Percentiles rank a stretch among this genome's conserved stretches.
Evolutionary conservation across 2,888 invertebrate genomes (phyloP).

Genomic region (Odontocolon sp.): DNA sequence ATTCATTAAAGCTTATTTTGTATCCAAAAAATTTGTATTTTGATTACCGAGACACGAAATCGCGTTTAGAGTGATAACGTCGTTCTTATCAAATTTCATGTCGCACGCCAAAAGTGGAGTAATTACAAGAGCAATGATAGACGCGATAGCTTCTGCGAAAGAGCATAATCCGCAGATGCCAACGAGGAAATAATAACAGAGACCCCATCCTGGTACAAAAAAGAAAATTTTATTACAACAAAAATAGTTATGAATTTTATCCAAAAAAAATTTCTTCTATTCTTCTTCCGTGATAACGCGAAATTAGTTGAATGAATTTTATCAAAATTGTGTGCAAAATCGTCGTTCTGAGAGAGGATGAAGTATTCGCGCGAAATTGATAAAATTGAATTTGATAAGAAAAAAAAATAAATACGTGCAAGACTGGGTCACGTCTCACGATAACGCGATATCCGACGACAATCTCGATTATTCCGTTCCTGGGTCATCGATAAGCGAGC

Average conservation of each 20-base stretch:
- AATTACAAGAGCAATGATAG: constrained; percentile 63
- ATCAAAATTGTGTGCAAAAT: neutral
- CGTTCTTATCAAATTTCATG: constrained; percentile 59
- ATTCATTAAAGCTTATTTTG: neutral
- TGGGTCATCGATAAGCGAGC: neutral
- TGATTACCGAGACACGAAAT: constrained; percentile 65
- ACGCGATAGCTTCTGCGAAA: constrained; percentile 69
- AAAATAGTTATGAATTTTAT: neutral
- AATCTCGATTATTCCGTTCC: neutral
- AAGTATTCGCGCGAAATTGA: neutral
- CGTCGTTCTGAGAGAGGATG: neutral
- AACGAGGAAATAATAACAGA: constrained; percentile 68
- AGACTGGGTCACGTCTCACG: constrained; percentile 1
- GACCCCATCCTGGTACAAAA: constrained; percentile 69
- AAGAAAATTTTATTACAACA: neutral
- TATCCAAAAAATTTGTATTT: neutral
- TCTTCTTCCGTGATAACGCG: neutral
- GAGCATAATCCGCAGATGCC: constrained; percentile 68
- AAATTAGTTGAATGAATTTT: too few relatives aligned
- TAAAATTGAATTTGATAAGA: neutral
- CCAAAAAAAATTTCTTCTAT: neutral
- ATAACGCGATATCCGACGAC: constrained; percentile 23
- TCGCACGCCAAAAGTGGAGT: constrained; percentile 70
- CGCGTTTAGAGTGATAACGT: constrained; percentile 63
- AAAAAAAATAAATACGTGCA: neutral